These are phyloP conservation scores for Phymorhynchus buccinoides DNA, from an alignment of 1,140 invertebrate species.

Conservation along the genomic window DNA sequence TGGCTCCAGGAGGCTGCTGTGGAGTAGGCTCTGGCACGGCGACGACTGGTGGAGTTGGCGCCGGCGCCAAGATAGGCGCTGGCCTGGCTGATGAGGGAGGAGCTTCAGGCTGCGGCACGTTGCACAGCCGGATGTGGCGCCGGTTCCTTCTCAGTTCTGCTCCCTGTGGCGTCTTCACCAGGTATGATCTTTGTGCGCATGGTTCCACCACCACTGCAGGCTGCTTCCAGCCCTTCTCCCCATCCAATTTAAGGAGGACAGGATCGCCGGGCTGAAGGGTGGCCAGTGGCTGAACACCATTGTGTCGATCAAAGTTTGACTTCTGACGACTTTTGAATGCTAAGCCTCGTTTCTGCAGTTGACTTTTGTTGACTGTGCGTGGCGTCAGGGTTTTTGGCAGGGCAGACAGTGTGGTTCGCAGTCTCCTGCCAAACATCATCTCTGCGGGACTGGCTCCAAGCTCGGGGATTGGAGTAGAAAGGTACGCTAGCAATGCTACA, in stretches of 20 bases:
- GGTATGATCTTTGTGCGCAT: neutral
- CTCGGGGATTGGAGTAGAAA: neutral
- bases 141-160: too few relatives aligned
- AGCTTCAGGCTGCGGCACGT: too few relatives aligned
- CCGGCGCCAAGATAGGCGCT: too few relatives aligned
- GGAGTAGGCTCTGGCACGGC: too few relatives aligned
- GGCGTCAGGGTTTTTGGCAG: conserved; percentile 10
- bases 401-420: neutral
- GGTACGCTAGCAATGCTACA: neutral
- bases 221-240: neutral
- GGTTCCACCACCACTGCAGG: neutral
- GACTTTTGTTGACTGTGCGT: too few relatives aligned
- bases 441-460: neutral
- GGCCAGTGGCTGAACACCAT: neutral
- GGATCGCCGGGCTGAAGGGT: neutral
- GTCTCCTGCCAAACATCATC: neutral
- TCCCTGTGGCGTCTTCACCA: too few relatives aligned
- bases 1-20: too few relatives aligned
- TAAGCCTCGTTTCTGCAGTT: neutral
- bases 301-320: too few relatives aligned
- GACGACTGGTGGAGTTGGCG: too few relatives aligned
- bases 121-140: too few relatives aligned
- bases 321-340: too few relatives aligned
- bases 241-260: neutral
- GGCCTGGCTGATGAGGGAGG: too few relatives aligned